Evolutionary conservation across 2,888 invertebrate species (phyloP), one percentile per base, ranked within the genome.

Genomic region (Zootermopsis nevadensis): DNA sequence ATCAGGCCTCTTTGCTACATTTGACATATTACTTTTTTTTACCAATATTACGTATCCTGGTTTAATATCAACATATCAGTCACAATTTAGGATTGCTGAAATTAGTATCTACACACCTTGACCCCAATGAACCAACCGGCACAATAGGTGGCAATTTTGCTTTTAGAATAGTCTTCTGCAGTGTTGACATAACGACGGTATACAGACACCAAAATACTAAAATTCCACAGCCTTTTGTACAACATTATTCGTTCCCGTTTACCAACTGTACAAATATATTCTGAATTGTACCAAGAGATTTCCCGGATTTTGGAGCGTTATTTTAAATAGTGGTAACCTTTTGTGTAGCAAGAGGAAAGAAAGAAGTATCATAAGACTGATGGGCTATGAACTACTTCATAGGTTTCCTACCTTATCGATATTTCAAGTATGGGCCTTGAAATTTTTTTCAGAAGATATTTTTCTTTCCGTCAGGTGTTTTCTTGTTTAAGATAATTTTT

Each of bases 81-180:
- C 24, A 60, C 27, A 60, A 2, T 60, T n/a, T 27, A 60, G n/a
- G 8, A 60, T 2, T n/a, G 3, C 48, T 48, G 19, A 60, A 27
- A 60, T 60, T 6, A 60, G 15, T 60, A 77, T 83, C 80, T 67
- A 80, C 66, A 76, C 67, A 80, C 84, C 82, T 77, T 66, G 88
- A 90, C 90, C 89, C 89, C 35, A 89, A 88, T 84, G 88, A 74
- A 85, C 72, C 90, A 35, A 53, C n/a, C 31, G 91, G 92, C 86
- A 89, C 90, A 86, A 89, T 89, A 80, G 94, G 94, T 86, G 94
- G 94, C 86, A 95, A 89, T 88, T 93, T 94, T 85, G 92, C 93
- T 89, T 94, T 94, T 87, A 94, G 89, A 85, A 95, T 91, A 87
- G 91, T 92, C 88, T 93, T 94, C 88, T 95, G 94, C 86, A 95